Evolutionary conservation across 23 tunicate species (phyloP).

Genomic region (Pegea sp.): DNA sequence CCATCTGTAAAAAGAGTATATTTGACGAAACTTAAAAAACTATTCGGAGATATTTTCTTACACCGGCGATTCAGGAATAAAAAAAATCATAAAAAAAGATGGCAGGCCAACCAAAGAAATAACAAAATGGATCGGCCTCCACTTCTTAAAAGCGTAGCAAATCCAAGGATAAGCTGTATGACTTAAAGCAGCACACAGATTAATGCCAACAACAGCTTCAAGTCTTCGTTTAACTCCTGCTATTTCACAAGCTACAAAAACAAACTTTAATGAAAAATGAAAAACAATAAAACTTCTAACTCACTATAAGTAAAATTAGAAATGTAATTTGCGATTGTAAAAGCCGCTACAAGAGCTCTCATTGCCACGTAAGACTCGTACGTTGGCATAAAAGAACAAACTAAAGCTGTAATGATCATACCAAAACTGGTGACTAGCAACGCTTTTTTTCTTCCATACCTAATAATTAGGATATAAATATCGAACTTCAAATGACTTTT

Average conservation of each 20-base stretch:
- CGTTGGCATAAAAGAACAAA: conserved; percentile 21
- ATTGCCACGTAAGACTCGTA: conserved; percentile 25
- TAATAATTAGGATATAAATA: too few relatives aligned
- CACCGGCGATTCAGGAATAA: conserved; percentile 58
- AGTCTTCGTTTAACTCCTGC: conserved; percentile 8
- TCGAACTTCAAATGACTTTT: conserved; percentile 2
- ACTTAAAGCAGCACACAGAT: conserved; percentile 7
- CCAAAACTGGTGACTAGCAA: conserved; percentile 7
- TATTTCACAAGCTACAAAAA: conserved; percentile 17
- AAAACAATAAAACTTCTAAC: neutral
- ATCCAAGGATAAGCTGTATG: conserved; percentile 39
- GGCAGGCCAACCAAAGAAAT: conserved; percentile 7
- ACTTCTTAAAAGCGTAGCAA: conserved; percentile 26
- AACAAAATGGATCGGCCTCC: conserved; percentile 17
- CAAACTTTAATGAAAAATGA: neutral
- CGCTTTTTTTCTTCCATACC: conserved; percentile 61
- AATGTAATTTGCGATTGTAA: conserved; percentile 14
- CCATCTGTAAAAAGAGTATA: conserved; percentile 22
- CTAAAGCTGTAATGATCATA: neutral
- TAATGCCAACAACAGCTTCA: conserved; percentile 9
- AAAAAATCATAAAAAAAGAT: conserved; percentile 13
- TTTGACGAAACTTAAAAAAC: too few relatives aligned
- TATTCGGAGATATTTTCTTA: too few relatives aligned
- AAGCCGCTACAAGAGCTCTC: conserved; percentile 21
- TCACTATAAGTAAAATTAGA: conserved; percentile 42